These are phyloP conservation scores for Syncerus caffer DNA, from an alignment of 2,797 vertebrate genomes.

Conservation along the genomic window DNA sequence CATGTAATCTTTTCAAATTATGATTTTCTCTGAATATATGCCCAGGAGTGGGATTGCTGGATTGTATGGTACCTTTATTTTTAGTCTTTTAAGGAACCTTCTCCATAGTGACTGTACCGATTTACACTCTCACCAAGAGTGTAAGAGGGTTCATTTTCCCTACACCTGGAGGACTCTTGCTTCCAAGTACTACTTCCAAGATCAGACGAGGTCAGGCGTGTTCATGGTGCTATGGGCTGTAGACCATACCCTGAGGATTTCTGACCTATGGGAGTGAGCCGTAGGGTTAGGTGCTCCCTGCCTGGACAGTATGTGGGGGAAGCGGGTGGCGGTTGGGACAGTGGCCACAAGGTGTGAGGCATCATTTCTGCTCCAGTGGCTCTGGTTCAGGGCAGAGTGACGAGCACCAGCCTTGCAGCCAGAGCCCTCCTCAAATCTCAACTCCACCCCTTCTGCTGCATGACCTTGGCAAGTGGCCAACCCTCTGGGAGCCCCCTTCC, in stretches of 20 bases:
- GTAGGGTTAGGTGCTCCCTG: not conserved
- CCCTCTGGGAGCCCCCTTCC: not conserved
- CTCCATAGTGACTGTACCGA: not conserved
- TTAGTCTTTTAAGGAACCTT: not conserved
- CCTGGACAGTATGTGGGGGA: rapidly evolving
- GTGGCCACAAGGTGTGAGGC: not conserved
- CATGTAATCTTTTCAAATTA: not conserved
- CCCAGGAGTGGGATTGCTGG: not conserved
- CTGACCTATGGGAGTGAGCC: not conserved
- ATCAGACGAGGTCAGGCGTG: not conserved
- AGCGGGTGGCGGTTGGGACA: rapidly evolving
- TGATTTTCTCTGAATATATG: not conserved
- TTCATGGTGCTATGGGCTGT: not conserved
- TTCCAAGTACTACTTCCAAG: not conserved
- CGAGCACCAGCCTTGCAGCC: no score
- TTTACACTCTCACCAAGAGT: not conserved
- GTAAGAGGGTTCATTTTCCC: not conserved
- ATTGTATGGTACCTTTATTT: not conserved
- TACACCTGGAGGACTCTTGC: not conserved
- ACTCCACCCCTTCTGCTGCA: rapidly evolving
- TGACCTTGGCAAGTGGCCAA: not conserved
- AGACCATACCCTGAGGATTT: not conserved
- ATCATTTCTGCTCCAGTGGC: not conserved
- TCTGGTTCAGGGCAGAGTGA: not conserved
- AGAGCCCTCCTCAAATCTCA: not conserved